Evolutionary conservation across 2,797 vertebrate species (phyloP).

Genomic region (Ibycter americanus): DNA sequence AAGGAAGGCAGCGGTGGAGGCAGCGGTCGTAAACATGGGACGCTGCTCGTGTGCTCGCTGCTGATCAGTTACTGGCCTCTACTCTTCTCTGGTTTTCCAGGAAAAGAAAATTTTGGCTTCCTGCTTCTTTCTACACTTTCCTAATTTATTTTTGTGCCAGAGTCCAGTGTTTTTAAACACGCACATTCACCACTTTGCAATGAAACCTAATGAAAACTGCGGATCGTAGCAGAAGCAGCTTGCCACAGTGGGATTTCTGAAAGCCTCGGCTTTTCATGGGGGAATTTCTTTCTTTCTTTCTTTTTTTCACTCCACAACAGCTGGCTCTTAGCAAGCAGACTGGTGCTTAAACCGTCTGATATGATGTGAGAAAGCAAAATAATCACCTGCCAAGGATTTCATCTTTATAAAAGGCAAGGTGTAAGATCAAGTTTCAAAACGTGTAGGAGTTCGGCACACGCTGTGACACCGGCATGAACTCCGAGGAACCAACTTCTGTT

Average conservation of each 20-base stretch:
- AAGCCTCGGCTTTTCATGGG: not conserved
- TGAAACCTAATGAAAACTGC: not conserved
- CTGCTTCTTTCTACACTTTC: not conserved
- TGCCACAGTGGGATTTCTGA: not conserved
- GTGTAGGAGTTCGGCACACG: constrained; percentile 10
- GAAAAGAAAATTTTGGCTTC: not conserved
- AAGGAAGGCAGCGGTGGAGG: not conserved
- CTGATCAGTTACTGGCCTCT: not conserved
- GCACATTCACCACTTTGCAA: not conserved
- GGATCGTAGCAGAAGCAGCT: not conserved
- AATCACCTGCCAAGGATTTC: constrained; percentile 75
- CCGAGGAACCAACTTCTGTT: constrained; percentile 50
- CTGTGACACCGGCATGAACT: constrained; percentile 58
- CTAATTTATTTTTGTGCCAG: not conserved
- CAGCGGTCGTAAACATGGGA: rapidly evolving
- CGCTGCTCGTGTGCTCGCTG: rapidly evolving
- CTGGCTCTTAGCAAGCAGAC: constrained; percentile 60
- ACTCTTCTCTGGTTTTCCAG: not conserved
- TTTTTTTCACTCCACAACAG: constrained; percentile 16
- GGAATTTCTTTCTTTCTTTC: not conserved
- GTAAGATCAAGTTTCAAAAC: constrained; percentile 67
- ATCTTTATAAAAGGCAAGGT: constrained; percentile 71
- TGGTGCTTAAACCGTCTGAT: constrained; percentile 52
- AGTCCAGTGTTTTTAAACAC: not conserved
- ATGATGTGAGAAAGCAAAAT: constrained; percentile 74